Evolutionary conservation across 2,113 vertebrate species (phyloP).

Genomic region (Prochilodus magdalenae): DNA sequence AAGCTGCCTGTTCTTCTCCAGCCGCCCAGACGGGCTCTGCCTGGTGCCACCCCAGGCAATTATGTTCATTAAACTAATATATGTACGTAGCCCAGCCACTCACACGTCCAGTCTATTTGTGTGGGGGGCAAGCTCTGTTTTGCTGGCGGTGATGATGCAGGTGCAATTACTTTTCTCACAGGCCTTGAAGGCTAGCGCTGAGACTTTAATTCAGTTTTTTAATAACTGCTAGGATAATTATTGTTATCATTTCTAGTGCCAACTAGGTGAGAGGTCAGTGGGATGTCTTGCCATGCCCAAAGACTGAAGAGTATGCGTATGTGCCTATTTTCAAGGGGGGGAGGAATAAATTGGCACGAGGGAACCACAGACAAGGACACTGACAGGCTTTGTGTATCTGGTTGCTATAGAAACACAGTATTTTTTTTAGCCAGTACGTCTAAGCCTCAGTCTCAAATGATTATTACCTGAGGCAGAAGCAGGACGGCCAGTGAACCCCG

Average conservation of each 20-base stretch:
- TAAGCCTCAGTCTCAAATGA: conserved; percentile 52
- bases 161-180: conserved; percentile 64
- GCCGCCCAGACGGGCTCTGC: conserved; percentile 44
- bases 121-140: conserved; percentile 8
- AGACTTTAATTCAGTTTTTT: conserved; percentile 66
- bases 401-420: conserved; percentile 61
- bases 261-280: background rate
- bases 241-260: conserved; percentile 7
- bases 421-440: conserved; percentile 48
- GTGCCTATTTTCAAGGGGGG: conserved; percentile 57
- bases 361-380: conserved; percentile 91
- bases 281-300: background rate
- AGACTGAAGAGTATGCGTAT: background rate
- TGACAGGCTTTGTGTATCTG: conserved; percentile 77
- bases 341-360: conserved; percentile 19
- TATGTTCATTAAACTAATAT: conserved; percentile 66
- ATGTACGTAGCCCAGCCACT: conserved; percentile 48
- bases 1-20: conserved; percentile 30
- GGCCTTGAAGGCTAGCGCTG: conserved; percentile 60
- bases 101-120: conserved; percentile 25
- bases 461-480: conserved; percentile 47
- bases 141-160: conserved; percentile 51
- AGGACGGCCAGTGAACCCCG: conserved; percentile 39
- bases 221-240: conserved; percentile 65
- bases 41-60: conserved; percentile 63